phyloP scores from a whole-genome alignment of 2,113 vertebrate genomes.

The Chauna torquata region DNA sequence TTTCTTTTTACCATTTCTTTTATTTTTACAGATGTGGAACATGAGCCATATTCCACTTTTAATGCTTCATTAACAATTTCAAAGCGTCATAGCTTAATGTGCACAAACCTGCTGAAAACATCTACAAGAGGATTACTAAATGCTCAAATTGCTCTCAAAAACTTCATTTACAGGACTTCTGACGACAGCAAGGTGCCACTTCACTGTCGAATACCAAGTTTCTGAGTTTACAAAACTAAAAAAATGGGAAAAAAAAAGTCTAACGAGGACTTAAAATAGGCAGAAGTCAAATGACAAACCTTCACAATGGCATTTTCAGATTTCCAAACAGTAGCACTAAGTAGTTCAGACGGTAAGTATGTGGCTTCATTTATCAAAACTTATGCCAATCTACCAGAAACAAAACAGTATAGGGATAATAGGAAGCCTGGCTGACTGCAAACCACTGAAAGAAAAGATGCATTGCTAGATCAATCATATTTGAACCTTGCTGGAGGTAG shows the following conservation, averaged over 20 bases:
- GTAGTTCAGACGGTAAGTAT: neutral
- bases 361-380: conserved; percentile 4
- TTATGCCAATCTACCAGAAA: neutral
- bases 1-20: neutral
- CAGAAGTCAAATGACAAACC: neutral
- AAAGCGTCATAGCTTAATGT: neutral
- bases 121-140: neutral
- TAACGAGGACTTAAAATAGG: neutral
- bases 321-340: neutral
- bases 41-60: neutral
- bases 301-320: neutral
- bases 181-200: neutral
- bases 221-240: neutral
- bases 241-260: accelerated
- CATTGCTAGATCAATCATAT: neutral
- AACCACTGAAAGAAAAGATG: neutral
- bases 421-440: neutral
- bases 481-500: neutral
- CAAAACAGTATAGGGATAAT: neutral
- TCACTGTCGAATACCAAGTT: neutral
- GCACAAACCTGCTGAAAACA: neutral
- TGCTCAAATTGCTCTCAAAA: neutral
- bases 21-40: neutral
- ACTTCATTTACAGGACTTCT: neutral
- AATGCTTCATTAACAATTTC: neutral